Evolutionary conservation across 2,113 vertebrate genomes (phyloP), one percentile per base, ranked within the genome.

Genomic region (Pelecanus crispus): DNA sequence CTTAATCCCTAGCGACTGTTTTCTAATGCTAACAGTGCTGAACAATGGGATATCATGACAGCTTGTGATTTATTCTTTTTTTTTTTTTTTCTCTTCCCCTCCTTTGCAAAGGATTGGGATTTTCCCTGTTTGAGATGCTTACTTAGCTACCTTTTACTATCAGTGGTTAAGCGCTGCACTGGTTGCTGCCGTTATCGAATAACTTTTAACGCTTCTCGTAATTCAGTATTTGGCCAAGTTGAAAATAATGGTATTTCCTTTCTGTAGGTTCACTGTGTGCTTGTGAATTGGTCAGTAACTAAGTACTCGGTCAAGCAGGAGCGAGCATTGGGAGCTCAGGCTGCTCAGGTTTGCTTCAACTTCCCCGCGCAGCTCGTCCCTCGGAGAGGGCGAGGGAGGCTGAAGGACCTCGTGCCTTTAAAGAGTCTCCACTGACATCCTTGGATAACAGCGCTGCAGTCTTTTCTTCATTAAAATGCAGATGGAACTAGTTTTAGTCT

Each of bases 21-120:
- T 94, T 80, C 85, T 86, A 84, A 78, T 92, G 93, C 95, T 90
- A 90, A 90, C 91, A 84, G 75, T 68, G 74, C 94, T 79, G 77
- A 96, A 96, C 92, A 94, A 88, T 95, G 72, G 97, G 68, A 29
- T 88, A 88, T 90, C 93, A 12, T 86, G 85, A 79, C 93, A 93
- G 90, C 55, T 86, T 88, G 59, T 74, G 90, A 85, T 89, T 95
- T 79, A 86, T 90, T 84, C 6, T 59, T 62, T 32, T 66, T 47
- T 42, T 20, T 63, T 53, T 7, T 26, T 40, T 38, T 24, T 36
- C 17, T 6, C 19, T 47, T 47, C 19, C 5, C 12, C 34, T 4
- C 31, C 34, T 11, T 66, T 42, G 22, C 20, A 24, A 63, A 66
- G 72, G 88, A 52, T 59, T 55, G 81, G 61, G 45, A 50, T 56